A percentile compares a stretch with the other conserved stretches of the same genome.
These are phyloP conservation scores for Cheirogaleus major DNA, from an alignment of 2,797 vertebrate genomes.

Conservation along the genomic window DNA sequence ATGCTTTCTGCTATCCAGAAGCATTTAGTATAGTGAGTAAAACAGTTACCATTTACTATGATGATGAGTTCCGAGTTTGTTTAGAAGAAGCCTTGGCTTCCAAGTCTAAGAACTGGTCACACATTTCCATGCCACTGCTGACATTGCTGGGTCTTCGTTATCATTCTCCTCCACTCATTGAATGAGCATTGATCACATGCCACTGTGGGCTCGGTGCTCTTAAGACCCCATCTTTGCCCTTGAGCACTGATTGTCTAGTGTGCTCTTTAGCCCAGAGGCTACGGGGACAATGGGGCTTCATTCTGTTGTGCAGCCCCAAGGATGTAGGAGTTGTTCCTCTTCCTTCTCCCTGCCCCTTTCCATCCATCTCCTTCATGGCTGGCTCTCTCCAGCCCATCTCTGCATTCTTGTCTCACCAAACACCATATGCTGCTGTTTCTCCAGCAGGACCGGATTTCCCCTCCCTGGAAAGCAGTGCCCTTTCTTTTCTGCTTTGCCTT, in stretches of 20 bases:
- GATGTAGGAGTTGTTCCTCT: not conserved
- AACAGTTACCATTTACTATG: not conserved
- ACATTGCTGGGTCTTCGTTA: not conserved
- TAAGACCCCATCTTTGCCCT: not conserved
- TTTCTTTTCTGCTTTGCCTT: not conserved
- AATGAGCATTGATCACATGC: not conserved
- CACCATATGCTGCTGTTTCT: not conserved
- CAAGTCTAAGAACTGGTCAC: not conserved
- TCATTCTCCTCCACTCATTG: not conserved
- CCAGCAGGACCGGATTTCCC: not conserved
- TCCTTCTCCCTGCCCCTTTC: not conserved
- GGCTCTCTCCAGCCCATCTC: not conserved
- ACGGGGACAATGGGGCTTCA: not conserved
- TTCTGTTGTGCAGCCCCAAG: not conserved
- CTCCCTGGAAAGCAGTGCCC: not conserved
- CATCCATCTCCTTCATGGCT: not conserved
- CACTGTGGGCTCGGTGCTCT: not conserved
- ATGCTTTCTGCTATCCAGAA: not conserved
- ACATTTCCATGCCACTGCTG: not conserved
- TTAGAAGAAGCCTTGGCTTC: not conserved
- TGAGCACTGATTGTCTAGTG: not conserved
- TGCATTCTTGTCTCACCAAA: not conserved
- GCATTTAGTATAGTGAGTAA: not conserved
- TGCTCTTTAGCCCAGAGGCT: not conserved
- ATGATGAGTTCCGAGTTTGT: not conserved